phyloP scores from a whole-genome alignment of 2,113 vertebrate species.

The Hippopotamus amphibius region DNA sequence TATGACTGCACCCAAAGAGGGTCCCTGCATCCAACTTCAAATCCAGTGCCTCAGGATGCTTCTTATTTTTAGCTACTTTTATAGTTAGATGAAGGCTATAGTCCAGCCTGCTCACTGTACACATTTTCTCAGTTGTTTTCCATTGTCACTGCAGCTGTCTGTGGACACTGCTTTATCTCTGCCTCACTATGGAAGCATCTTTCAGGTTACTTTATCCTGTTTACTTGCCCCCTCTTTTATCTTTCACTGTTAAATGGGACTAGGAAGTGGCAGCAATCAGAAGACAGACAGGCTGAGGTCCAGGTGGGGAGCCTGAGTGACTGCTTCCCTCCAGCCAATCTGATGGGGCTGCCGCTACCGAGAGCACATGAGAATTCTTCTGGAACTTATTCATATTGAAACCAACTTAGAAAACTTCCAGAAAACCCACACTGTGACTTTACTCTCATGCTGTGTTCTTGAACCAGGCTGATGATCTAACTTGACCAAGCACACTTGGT shows the following conservation, averaged over 20 bases:
- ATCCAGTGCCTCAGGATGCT: background rate
- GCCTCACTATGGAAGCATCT: background rate
- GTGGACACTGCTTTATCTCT: background rate
- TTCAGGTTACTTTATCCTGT: slow-evolving; percentile 40
- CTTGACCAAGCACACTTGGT: background rate
- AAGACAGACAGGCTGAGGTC: background rate
- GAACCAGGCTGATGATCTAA: background rate
- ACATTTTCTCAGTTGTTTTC: background rate
- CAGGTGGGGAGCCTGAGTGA: background rate
- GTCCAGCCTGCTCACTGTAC: background rate
- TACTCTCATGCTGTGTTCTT: background rate
- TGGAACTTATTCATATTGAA: background rate
- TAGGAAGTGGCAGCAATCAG: background rate
- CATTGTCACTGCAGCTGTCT: background rate
- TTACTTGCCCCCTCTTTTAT: slow-evolving; percentile 5
- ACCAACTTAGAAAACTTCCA: background rate
- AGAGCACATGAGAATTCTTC: background rate
- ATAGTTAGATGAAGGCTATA: background rate
- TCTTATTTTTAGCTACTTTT: slow-evolving; percentile 25
- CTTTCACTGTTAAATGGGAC: background rate
- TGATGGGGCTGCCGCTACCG: background rate
- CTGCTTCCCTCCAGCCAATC: background rate
- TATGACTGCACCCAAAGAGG: background rate
- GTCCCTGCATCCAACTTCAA: background rate
- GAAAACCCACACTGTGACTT: background rate